Base-by-base conservation (phyloP, 1,140 invertebrate genomes). In the Calosoma granatense region DNA sequence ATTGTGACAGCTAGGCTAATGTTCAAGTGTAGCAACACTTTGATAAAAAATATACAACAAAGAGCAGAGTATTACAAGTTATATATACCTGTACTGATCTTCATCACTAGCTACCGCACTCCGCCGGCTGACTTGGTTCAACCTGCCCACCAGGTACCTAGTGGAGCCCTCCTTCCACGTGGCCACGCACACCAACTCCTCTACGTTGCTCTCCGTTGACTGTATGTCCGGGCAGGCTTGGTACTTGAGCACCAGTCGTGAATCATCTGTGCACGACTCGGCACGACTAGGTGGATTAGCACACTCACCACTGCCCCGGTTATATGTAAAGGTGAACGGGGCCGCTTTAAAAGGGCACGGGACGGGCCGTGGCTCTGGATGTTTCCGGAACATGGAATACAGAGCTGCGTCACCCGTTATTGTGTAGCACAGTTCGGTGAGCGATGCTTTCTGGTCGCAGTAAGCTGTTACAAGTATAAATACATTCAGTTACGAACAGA, bases 121-220 rank as follows among this genome's bases (percentile, higher is more conserved):
- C 51, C 77, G 67, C 23, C 76, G 69, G 76, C 78, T 59, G 68
- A 66, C 68, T 65, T 78, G 71, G 56, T 73, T 71, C 65, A 82
- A 65, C 70, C 79, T 78, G 0, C 87, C 88, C 36, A 92, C 85
- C 23, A 92, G 76, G 70, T 92, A 92, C 58, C 84, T 77, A 6
- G 84, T 81, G 53, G 86, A 89, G 39, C 89, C 88, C 68, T 92
- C 89, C 69, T 87, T 90, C 90, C 90, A 93, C 14, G 81, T 82
- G 0, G 87, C 90, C 41, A 91, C 72, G 65, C 90, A 93, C 65
- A 86, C 80, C 21, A 92, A 72, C 72, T 90, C 88, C 68, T 91
- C 87, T 56, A 85, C 89, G 51, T 80, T 79, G 63, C 81, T 84
- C 66, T 86, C 82, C 0, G 86, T 85, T 9, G 82, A 82, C 39